These are phyloP conservation scores for Malachius bipustulatus DNA, from an alignment of 2,888 invertebrate genomes.

Conservation along the genomic window DNA sequence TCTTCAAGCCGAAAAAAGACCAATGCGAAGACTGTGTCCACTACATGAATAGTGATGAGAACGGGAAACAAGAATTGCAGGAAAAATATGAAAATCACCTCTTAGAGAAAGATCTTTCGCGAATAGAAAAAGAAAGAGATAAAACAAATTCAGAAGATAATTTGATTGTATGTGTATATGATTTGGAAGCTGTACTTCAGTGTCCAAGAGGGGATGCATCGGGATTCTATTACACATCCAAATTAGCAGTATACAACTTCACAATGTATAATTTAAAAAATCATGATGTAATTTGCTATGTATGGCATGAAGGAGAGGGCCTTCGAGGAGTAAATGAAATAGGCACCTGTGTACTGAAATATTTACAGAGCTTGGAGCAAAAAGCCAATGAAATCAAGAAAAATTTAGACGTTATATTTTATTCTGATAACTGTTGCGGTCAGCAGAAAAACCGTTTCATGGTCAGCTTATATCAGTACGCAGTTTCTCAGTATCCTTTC, in stretches of 20 bases:
- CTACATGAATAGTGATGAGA: slow-evolving; percentile 11
- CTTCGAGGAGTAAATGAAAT: slow-evolving; percentile 26
- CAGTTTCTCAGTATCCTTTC: neutral
- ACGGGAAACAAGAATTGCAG: slow-evolving; percentile 14
- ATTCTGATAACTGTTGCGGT: slow-evolving; percentile 14
- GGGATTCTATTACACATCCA: slow-evolving; percentile 17
- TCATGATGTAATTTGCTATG: slow-evolving; percentile 20
- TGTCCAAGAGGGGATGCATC: slow-evolving; percentile 20
- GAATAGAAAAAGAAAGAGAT: slow-evolving; percentile 18
- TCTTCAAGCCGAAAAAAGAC: slow-evolving; percentile 18
- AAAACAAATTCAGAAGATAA: slow-evolving; percentile 12
- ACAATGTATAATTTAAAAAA: slow-evolving; percentile 23
- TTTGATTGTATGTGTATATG: slow-evolving; percentile 17
- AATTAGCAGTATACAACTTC: neutral
- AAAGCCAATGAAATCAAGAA: neutral
- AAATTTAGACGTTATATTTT: slow-evolving; percentile 7
- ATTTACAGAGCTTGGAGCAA: slow-evolving; percentile 16
- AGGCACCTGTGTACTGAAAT: slow-evolving; percentile 24
- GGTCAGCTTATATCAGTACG: slow-evolving; percentile 3
- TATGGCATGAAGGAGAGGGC: slow-evolving; percentile 26
- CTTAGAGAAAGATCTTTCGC: slow-evolving; percentile 18
- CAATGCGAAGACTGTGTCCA: slow-evolving; percentile 14
- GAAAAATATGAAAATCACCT: slow-evolving; percentile 15
- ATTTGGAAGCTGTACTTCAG: slow-evolving; percentile 22
- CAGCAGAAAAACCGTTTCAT: slow-evolving; percentile 15